Evolutionary conservation across 2,797 vertebrate species (phyloP), one percentile per base, ranked within the genome.

Genomic region (Tapirus indicus): DNA sequence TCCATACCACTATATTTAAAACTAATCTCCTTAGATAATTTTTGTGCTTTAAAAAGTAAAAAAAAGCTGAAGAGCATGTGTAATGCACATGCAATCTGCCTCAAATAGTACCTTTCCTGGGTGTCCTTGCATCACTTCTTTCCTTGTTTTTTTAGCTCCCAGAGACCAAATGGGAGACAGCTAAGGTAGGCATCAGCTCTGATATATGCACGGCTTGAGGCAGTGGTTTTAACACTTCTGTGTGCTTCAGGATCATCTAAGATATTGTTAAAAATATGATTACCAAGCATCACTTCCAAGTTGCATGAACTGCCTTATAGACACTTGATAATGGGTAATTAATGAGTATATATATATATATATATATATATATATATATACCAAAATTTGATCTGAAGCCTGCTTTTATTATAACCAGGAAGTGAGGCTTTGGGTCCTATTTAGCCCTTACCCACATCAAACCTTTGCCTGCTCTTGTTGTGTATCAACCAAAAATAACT

Each of bases 11-110:
- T 85, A 41, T 84, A 74, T 95, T 92, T 90, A 86, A 96, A 79
- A 93, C 82, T 56, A 91, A 80, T 83, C 8, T 60, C 7, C 11
- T 49, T 29, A 89, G 20, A 84, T 88, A 85, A 89, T 83, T 79
- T 72, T 16, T 64, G 71, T 80, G 41, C 27, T 90, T 89, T 87
- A 72, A 85, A 71, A 95, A 94, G 71, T 75, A 93, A 88, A 91
- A 9, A 9, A 82, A 77, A 78, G 16, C 27, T 80, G 11, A 93
- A 80, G 16, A 87, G 3, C 38, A 27, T 35, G 35, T 69, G n/a
- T 54, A 87, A 84, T 75, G 6, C 29, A 95, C 35, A 47, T 56
- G 16, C 27, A 86, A 47, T 90, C 27, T 94, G 66, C 49, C 32
- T 90, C 38, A 52, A 84, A 92, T 82, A 2, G 79, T 47, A 74